Conservation (phyloP, 2,113 vertebrate genomes). For the Limnothrissa miodon region DNA sequence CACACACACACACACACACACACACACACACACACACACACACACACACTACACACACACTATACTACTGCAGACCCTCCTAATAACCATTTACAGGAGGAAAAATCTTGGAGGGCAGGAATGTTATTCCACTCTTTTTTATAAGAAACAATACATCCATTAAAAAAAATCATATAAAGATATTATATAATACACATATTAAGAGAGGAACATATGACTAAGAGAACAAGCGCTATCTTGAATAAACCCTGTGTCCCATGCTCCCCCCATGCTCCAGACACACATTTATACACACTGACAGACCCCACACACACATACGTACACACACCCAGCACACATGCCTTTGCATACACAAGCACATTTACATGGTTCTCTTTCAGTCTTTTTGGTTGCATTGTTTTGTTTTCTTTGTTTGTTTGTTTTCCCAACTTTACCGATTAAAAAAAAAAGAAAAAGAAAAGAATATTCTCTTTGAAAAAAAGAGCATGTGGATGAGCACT, state of each 20-base stretch:
- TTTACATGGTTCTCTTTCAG: background rate
- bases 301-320: slow-evolving; percentile 26
- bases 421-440: slow-evolving; percentile 63
- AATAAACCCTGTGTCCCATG: background rate
- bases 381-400: slow-evolving; percentile 41
- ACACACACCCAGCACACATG: slow-evolving; percentile 31
- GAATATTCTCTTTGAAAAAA: slow-evolving; percentile 57
- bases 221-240: slow-evolving; percentile 49
- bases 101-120: background rate
- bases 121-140: slow-evolving; percentile 64
- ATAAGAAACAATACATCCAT: slow-evolving; percentile 44
- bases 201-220: slow-evolving; percentile 55
- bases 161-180: slow-evolving; percentile 26
- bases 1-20: slow-evolving; percentile 22
- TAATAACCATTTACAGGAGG: background rate
- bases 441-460: slow-evolving; percentile 48
- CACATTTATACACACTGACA: background rate
- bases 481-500: slow-evolving; percentile 50
- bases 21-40: slow-evolving; percentile 35
- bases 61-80: slow-evolving; percentile 31
- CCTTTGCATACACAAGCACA: slow-evolving; percentile 42
- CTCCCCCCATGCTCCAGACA: background rate
- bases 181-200: slow-evolving; percentile 51
- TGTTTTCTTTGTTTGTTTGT: slow-evolving; percentile 53
- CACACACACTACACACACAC: background rate